A percentile compares a stretch with the other conserved stretches of the same genome.
phyloP scores from a whole-genome alignment of 1,140 invertebrate genomes.

The Lepidostoma basale region DNA sequence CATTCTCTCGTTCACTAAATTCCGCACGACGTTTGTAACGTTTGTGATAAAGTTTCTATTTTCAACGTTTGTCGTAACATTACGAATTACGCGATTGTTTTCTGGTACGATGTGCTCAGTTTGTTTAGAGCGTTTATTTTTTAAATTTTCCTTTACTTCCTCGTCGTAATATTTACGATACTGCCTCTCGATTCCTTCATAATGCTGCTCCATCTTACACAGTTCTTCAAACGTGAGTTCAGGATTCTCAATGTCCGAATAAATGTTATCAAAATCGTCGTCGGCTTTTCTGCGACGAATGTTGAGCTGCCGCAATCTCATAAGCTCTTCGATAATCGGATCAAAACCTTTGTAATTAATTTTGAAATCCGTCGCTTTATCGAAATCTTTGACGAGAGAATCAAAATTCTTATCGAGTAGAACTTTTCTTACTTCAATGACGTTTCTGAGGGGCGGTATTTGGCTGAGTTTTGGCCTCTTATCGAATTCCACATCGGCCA shows the following conservation, averaged over 20 bases:
- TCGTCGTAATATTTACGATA: conserved; percentile 43
- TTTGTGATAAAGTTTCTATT: conserved; percentile 52
- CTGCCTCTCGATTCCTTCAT: conserved; percentile 41
- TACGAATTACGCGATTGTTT: neutral
- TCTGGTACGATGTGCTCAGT: conserved; percentile 2
- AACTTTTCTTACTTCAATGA: conserved; percentile 35
- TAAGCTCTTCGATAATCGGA: conserved; percentile 57
- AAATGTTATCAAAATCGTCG: conserved; percentile 43
- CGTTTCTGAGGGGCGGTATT: conserved; percentile 21
- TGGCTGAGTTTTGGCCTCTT: neutral
- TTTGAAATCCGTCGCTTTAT: conserved; percentile 55
- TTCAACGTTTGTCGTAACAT: conserved; percentile 15
- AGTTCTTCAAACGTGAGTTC: conserved; percentile 43
- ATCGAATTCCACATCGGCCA: conserved; percentile 46
- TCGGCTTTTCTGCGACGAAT: conserved; percentile 24
- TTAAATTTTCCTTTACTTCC: conserved; percentile 30
- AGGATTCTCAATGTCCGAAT: conserved; percentile 43
- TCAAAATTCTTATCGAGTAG: conserved; percentile 26
- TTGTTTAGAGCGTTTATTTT: conserved; percentile 23
- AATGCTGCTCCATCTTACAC: conserved; percentile 44
- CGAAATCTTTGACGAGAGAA: conserved; percentile 30
- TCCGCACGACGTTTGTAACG: conserved; percentile 52
- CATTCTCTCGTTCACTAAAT: conserved; percentile 42
- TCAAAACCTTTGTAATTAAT: conserved; percentile 61
- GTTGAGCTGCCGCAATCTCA: conserved; percentile 21